Percentiles rank a stretch among this genome's conserved stretches.
phyloP scores from a whole-genome alignment of 2,888 invertebrate genomes.

The Zele albiditarsus region DNA sequence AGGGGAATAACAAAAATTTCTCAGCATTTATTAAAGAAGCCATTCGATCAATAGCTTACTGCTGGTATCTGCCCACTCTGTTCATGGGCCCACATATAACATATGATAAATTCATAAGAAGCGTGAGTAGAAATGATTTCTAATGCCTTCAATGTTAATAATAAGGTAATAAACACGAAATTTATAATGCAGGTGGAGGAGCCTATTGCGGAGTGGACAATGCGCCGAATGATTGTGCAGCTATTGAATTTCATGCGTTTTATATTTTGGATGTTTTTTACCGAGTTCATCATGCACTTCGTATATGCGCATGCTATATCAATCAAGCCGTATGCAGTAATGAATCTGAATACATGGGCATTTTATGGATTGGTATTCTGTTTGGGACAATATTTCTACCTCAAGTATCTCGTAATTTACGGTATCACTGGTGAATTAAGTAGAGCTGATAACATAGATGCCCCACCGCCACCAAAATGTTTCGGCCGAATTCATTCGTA shows the following conservation, averaged over 20 bases:
- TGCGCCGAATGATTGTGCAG: conserved; percentile 52
- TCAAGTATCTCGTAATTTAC: conserved; percentile 93
- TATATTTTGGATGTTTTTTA: conserved; percentile 80
- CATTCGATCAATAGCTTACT: conserved; percentile 78
- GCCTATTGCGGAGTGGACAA: conserved; percentile 67
- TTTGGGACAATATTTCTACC: conserved; percentile 93
- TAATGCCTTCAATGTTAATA: not conserved
- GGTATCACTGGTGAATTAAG: conserved; percentile 86
- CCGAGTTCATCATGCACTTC: conserved; percentile 84
- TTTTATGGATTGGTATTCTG: conserved; percentile 90
- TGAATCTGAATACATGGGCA: conserved; percentile 80
- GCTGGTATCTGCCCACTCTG: conserved; percentile 88
- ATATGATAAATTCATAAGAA: conserved; percentile 80
- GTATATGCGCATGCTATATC: conserved; percentile 87
- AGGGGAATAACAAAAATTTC: conserved; percentile 61
- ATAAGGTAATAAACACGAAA: not conserved
- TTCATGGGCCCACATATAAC: conserved; percentile 88
- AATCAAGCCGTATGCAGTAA: conserved; percentile 77
- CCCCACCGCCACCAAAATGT: conserved; percentile 88
- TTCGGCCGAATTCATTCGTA: conserved; percentile 93
- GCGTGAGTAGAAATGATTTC: conserved; percentile 64
- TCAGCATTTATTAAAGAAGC: conserved; percentile 73
- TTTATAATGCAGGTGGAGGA: conserved; percentile 62
- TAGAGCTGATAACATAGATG: conserved; percentile 78
- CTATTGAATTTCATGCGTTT: conserved; percentile 74